Conservation (phyloP, 2,888 invertebrate species). For the Cantharis nigra region DNA sequence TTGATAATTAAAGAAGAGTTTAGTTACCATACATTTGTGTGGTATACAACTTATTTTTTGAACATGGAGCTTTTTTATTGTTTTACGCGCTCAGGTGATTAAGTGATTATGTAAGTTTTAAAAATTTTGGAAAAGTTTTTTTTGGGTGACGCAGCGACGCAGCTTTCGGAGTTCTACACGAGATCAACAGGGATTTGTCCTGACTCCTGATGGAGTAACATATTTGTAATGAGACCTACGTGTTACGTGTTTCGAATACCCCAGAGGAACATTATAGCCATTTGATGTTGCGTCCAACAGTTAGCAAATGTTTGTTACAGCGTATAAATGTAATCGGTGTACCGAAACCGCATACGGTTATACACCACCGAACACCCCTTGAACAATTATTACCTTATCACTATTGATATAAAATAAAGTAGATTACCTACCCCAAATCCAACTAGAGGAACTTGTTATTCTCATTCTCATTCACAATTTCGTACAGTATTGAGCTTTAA, state of each 20-base stretch:
- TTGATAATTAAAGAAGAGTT: conserved; percentile 7
- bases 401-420: background rate
- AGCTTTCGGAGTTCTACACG: background rate
- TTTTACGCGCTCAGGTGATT: background rate
- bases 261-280: conserved; percentile 30
- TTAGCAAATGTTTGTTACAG: conserved; percentile 39
- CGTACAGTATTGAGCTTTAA: too few relatives aligned
- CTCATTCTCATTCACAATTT: background rate
- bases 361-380: conserved; percentile 35
- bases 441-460: background rate
- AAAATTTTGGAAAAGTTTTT: background rate
- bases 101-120: background rate
- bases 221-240: conserved; percentile 13
- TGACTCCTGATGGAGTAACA: conserved; percentile 7
- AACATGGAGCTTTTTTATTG: background rate
- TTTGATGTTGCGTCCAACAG: conserved; percentile 26
- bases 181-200: background rate
- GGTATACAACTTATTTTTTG: background rate
- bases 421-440: background rate
- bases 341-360: conserved; percentile 38
- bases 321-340: conserved; percentile 38
- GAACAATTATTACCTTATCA: background rate
- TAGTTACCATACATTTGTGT: background rate
- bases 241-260: conserved; percentile 13
- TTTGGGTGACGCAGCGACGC: background rate